Conservation (phyloP, 2,888 invertebrate genomes). For the Apocheima hispidaria region DNA sequence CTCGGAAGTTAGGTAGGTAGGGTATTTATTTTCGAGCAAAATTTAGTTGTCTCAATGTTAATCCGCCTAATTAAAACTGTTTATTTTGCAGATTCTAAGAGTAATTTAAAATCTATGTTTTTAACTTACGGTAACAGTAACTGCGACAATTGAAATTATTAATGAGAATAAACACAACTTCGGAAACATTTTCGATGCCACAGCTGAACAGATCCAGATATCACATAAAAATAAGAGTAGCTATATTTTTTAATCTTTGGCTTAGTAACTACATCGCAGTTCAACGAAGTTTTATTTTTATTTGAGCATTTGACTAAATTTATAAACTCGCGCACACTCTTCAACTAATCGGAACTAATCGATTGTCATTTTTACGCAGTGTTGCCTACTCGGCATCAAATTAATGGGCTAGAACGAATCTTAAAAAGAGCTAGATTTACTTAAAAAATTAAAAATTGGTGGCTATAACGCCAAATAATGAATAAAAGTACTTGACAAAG, state of each 20-base stretch:
- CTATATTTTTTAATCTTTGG: background rate
- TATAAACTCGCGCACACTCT: slow-evolving; percentile 30
- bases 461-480: too few relatives aligned
- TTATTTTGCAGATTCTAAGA: background rate
- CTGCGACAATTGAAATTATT: slow-evolving; percentile 49
- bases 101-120: background rate
- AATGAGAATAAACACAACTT: slow-evolving; percentile 52
- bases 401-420: too few relatives aligned
- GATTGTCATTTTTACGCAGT: slow-evolving; percentile 13
- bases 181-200: slow-evolving; percentile 63
- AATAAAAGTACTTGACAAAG: too few relatives aligned
- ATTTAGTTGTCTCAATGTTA: background rate
- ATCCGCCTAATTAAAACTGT: background rate
- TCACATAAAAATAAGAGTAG: background rate
- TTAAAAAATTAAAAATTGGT: too few relatives aligned
- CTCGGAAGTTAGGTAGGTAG: background rate
- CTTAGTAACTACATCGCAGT: slow-evolving; percentile 5
- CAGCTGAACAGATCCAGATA: slow-evolving; percentile 50
- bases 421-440: too few relatives aligned
- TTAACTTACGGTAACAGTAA: slow-evolving; percentile 54
- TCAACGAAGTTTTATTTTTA: background rate
- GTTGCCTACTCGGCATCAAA: too few relatives aligned
- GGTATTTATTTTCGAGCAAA: background rate
- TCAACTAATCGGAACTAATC: slow-evolving; percentile 6
- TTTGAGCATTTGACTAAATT: slow-evolving; percentile 4